Evolutionary conservation across 2,797 vertebrate genomes (phyloP).

Genomic region (Xenentodon cancila): DNA sequence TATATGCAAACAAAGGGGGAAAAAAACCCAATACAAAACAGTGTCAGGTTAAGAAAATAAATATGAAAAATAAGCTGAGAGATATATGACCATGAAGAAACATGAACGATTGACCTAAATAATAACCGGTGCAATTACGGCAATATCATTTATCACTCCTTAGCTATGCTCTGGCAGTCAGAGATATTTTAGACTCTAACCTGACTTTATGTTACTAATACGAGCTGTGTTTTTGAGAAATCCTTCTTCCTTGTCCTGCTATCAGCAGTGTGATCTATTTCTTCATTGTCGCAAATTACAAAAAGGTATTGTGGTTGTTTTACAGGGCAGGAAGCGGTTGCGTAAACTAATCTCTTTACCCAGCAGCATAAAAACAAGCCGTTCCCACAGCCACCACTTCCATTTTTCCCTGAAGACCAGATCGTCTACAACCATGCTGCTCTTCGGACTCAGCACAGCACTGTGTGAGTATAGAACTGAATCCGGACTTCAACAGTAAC

Average conservation of each 20-base stretch:
- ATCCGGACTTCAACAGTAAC: neutral
- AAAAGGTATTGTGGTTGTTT: too few relatives aligned
- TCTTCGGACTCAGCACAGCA: slow-evolving; percentile 5
- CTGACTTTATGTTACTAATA: too few relatives aligned
- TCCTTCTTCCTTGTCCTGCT: too few relatives aligned
- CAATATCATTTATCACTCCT: neutral
- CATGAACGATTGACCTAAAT: neutral
- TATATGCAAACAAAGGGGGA: too few relatives aligned
- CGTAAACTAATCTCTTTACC: neutral
- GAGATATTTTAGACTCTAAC: neutral
- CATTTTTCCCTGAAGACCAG: neutral
- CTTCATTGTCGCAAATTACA: too few relatives aligned
- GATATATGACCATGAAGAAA: neutral
- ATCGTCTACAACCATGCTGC: slow-evolving; percentile 30
- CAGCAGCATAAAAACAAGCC: slow-evolving; percentile 5
- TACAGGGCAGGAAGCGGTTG: neutral
- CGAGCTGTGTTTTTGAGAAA: too few relatives aligned
- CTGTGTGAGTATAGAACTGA: slow-evolving; percentile 38
- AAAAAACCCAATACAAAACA: too few relatives aligned
- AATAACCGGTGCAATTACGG: neutral
- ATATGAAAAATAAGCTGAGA: neutral
- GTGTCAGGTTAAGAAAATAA: neutral
- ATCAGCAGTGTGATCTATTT: too few relatives aligned
- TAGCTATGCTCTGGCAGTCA: neutral
- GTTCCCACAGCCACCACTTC: neutral